A percentile compares a stretch with the other conserved stretches of the same genome.
Conservation (phyloP, 2,888 invertebrate species). For the Agonopterix alstromeriana region DNA sequence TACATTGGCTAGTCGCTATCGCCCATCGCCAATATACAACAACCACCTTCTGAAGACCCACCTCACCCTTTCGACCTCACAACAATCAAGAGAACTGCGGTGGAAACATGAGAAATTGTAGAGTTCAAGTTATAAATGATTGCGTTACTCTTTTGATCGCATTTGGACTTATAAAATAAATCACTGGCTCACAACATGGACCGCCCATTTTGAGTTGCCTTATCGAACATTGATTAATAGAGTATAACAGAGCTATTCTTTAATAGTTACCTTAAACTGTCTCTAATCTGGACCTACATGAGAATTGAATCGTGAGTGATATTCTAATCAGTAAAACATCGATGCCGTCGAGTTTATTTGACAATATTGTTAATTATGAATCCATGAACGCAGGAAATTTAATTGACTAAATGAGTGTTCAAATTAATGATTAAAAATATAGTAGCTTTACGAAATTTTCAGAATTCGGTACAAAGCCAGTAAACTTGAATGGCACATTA, state of each 20-base stretch:
- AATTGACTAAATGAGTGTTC: too few species aligned
- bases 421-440: too few species aligned
- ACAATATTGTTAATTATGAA: too few species aligned
- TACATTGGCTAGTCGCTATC: slow-evolving; percentile 43
- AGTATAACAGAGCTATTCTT: slow-evolving; percentile 56
- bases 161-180: slow-evolving; percentile 55
- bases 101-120: neutral
- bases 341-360: neutral
- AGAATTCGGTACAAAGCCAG: too few species aligned
- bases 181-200: slow-evolving; percentile 52
- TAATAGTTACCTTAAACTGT: slow-evolving; percentile 51
- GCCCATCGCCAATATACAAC: slow-evolving; percentile 42
- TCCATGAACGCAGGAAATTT: too few species aligned
- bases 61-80: slow-evolving; percentile 6
- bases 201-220: slow-evolving; percentile 61
- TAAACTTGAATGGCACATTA: too few species aligned
- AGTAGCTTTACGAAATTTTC: too few species aligned
- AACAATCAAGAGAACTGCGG: slow-evolving; percentile 1
- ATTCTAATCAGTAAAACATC: slow-evolving; percentile 6
- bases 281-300: slow-evolving; percentile 32
- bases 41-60: slow-evolving; percentile 25
- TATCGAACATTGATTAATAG: slow-evolving; percentile 72
- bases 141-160: slow-evolving; percentile 33
- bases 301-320: slow-evolving; percentile 13
- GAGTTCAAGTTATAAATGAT: slow-evolving; percentile 22